These are phyloP conservation scores for Halictus ligatus DNA, from an alignment of 2,888 invertebrate genomes.

Conservation along the genomic window DNA sequence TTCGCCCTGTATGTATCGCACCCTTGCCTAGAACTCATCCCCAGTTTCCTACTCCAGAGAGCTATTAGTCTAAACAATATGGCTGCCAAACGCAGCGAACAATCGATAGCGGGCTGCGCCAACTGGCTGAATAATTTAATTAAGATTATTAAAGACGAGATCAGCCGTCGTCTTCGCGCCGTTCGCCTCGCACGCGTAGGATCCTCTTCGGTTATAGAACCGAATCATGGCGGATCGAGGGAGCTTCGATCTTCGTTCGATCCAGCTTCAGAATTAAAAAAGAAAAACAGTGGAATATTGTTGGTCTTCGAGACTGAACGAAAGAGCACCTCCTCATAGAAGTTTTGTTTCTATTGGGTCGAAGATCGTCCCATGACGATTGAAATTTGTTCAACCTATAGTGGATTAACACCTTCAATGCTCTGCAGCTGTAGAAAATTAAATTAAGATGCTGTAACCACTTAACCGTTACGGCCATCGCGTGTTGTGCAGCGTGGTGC, in stretches of 20 bases:
- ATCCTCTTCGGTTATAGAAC: not conserved
- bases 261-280: not conserved
- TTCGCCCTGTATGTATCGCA: constrained; percentile 58
- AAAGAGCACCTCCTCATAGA: not conserved
- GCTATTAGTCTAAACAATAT: constrained; percentile 83
- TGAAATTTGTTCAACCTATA: not conserved
- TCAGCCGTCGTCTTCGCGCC: constrained; percentile 47
- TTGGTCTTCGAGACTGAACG: not conserved
- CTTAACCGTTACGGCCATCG: not conserved
- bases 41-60: constrained; percentile 79
- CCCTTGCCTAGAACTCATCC: constrained; percentile 65
- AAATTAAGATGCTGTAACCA: not conserved
- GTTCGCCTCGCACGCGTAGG: not conserved
- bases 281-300: not conserved
- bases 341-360: not conserved
- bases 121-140: constrained; percentile 77
- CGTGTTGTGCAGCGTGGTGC: too few species aligned
- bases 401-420: not conserved
- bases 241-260: not conserved
- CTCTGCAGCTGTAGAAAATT: not conserved
- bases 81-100: constrained; percentile 82
- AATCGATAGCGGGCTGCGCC: constrained; percentile 79
- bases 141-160: constrained; percentile 75
- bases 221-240: not conserved
- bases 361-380: not conserved